phyloP scores from a whole-genome alignment of 2,797 vertebrate species.

The Tinamus major region DNA sequence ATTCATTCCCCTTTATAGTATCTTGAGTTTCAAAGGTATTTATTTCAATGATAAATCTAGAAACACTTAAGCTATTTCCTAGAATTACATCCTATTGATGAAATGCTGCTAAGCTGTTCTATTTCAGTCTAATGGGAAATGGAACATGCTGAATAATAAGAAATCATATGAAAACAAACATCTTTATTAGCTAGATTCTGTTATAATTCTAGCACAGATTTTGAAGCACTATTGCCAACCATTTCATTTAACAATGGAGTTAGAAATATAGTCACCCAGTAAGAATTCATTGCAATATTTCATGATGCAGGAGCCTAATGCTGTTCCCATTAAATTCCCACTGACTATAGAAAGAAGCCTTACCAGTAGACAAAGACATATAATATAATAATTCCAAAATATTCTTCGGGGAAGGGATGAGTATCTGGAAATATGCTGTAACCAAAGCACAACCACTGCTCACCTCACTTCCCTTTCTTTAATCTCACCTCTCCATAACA shows the following conservation, averaged over 20 bases:
- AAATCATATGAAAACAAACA: conserved; percentile 66
- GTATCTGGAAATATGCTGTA: not conserved
- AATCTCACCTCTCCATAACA: not conserved
- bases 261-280: not conserved
- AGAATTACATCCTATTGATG: conserved; percentile 59
- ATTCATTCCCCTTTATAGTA: conserved; percentile 44
- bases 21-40: conserved; percentile 45
- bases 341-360: not conserved
- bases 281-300: not conserved
- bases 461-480: not conserved
- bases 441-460: not conserved
- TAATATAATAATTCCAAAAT: not conserved
- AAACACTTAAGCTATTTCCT: conserved; percentile 64
- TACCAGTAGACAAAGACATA: not conserved
- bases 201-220: conserved; percentile 53
- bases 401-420: not conserved
- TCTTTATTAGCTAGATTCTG: conserved; percentile 59
- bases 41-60: conserved; percentile 64
- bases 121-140: conserved; percentile 52
- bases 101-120: conserved; percentile 47
- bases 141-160: conserved; percentile 42
- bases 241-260: conserved; percentile 22
- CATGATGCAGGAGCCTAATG: not conserved
- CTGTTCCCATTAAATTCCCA: not conserved
- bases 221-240: conserved; percentile 3